Evolutionary conservation across 2,113 vertebrate genomes (phyloP).

Genomic region (Agelaius tricolor): DNA sequence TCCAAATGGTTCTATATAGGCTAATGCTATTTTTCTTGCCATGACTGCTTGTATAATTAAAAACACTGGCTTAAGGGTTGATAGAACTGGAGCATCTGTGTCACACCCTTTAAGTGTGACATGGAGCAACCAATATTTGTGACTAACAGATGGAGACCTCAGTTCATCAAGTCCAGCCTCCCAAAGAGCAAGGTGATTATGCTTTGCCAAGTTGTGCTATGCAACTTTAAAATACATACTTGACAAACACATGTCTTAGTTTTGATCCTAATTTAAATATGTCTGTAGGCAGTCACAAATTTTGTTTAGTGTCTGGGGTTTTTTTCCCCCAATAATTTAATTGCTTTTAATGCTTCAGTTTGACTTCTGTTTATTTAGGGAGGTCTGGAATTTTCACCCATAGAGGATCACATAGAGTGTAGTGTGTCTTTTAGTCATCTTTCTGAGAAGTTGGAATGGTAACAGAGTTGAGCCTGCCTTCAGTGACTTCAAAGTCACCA

Average conservation of each 20-base stretch:
- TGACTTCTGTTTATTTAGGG: not conserved
- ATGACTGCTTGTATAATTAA: not conserved
- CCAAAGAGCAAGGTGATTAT: not conserved
- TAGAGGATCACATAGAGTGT: not conserved
- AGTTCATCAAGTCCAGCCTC: not conserved
- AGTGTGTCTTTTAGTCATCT: not conserved
- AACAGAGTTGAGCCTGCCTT: not conserved
- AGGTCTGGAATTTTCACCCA: not conserved
- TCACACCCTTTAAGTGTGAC: not conserved
- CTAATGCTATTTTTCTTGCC: not conserved
- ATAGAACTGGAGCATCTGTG: not conserved
- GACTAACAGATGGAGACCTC: not conserved
- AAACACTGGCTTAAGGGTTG: not conserved
- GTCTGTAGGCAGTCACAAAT: not conserved
- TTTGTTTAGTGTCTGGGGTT: not conserved
- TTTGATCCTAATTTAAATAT: not conserved
- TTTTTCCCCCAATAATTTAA: not conserved
- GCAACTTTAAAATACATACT: not conserved
- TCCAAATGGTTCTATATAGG: not conserved
- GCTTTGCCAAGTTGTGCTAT: not conserved
- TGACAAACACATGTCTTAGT: not conserved
- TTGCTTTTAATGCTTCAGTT: not conserved
- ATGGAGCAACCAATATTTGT: not conserved
- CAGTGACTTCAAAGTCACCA: not conserved
- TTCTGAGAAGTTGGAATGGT: not conserved